Base-by-base conservation (phyloP, 2,113 vertebrate species). In the Percina caprodes region DNA sequence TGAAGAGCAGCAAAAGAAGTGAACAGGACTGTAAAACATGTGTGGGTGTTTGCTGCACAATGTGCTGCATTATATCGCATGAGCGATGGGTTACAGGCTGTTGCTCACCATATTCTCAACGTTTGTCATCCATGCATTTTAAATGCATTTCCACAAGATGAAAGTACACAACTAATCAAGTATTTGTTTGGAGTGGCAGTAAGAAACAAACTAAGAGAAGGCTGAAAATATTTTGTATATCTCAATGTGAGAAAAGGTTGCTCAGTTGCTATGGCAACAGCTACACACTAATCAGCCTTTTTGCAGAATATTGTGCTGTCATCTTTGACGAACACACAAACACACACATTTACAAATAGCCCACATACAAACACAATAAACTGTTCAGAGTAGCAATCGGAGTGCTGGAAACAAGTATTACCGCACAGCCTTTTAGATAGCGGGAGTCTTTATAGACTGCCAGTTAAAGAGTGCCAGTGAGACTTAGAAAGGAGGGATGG, bases 261-360 rank as follows among this genome's bases (percentile, higher is more conserved):
- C 77, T 82, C 91, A 82, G 94, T 94, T 93, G 79, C 94, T 82
- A 94, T 92, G 91, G 84, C 81, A 92, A 93, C 90, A 56, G 75
- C 79, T 86, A 80, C 87, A 91, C 58, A 84, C 85, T 46, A 42
- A 87, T 91, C 77, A 88, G 89, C 70, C 83, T 87, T 69, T 90
- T 80, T 82, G 59, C 26, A 85, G 79, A 82, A 83, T 79, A 82
- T 61, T 74, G 46, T 86, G 73, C 82, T 84, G 86, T 88, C 80
- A 91, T 79, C 12, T 87, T 81, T 87, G 82, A 90, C 67, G 13
- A 70, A 26, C 39, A 30, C n/a, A 42, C n/a, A 33, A 19, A 73
- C 42, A 58, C 42, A 45, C 68, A 61, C 62, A 12, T 59, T 68
- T 56, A 58, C 60, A 62, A 51, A 42, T 69, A 58, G 69, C 18